Conservation (phyloP, 2,113 vertebrate genomes). For the Raphicerus campestris region DNA sequence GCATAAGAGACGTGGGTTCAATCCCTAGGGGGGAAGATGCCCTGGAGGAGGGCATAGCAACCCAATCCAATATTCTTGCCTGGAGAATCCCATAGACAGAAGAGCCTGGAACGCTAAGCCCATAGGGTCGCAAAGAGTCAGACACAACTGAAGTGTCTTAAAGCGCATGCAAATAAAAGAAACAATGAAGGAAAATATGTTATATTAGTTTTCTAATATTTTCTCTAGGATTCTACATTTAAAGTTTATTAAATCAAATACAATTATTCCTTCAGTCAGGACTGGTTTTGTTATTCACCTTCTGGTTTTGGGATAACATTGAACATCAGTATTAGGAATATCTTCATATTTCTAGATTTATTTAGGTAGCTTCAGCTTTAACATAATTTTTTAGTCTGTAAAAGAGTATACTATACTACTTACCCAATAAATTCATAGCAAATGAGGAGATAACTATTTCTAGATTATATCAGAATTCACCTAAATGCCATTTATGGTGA, state of each 20-base stretch:
- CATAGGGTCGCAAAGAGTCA: not conserved
- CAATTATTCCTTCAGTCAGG: not conserved
- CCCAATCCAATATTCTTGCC: not conserved
- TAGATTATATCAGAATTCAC: slow-evolving; percentile 6
- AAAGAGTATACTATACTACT: not conserved
- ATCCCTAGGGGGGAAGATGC: not conserved
- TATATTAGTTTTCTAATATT: not conserved
- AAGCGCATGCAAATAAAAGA: not conserved
- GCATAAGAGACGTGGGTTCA: not conserved
- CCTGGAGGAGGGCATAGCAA: not conserved
- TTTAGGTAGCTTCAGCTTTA: not conserved
- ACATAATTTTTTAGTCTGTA: not conserved
- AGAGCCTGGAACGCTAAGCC: not conserved
- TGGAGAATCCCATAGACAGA: not conserved
- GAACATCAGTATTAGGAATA: not conserved
- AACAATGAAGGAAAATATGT: not conserved
- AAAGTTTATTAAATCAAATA: not conserved
- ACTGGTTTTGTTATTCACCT: not conserved
- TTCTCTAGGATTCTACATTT: not conserved
- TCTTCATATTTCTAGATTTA: not conserved
- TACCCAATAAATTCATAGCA: not conserved
- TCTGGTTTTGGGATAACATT: not conserved
- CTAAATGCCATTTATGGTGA: not conserved
- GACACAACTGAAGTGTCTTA: not conserved
- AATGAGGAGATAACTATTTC: not conserved